Conservation (phyloP, 2,797 vertebrate species). For the Gallinago stenura region DNA sequence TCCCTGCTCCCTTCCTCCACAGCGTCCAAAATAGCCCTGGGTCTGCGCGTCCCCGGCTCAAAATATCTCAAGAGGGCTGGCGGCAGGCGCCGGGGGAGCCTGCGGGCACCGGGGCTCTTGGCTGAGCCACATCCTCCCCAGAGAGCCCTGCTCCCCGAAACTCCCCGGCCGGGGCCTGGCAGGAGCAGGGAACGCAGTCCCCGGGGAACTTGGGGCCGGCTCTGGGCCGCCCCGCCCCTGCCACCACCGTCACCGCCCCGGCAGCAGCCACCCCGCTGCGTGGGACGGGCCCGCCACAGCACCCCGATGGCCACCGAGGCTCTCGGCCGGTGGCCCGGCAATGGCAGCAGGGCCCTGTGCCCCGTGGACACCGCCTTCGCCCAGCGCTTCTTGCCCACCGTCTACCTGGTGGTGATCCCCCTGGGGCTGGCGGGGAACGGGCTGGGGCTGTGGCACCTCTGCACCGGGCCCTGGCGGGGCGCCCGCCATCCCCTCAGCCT, state of each 20-base stretch:
- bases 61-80: not conserved
- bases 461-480: slow-evolving; percentile 41
- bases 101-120: fast-evolving
- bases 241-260: not conserved
- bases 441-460: slow-evolving; percentile 81
- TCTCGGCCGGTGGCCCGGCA: not conserved
- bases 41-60: not conserved
- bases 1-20: not conserved
- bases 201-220: fast-evolving
- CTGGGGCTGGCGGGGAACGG: slow-evolving; percentile 79
- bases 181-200: not conserved
- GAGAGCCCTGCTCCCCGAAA: fast-evolving
- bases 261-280: fast-evolving
- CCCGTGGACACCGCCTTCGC: slow-evolving; percentile 71
- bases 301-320: not conserved
- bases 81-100: not conserved
- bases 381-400: slow-evolving; percentile 75
- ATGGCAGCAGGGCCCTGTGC: not conserved
- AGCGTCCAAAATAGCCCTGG: not conserved
- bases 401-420: slow-evolving; percentile 78
- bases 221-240: not conserved
- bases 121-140: not conserved
- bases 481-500: slow-evolving; percentile 66
- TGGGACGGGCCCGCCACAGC: fast-evolving
- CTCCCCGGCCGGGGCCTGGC: fast-evolving